Evolutionary conservation across 2,888 invertebrate genomes (phyloP), one percentile per base, ranked within the genome.

Genomic region (Megalurothrips usitatus): DNA sequence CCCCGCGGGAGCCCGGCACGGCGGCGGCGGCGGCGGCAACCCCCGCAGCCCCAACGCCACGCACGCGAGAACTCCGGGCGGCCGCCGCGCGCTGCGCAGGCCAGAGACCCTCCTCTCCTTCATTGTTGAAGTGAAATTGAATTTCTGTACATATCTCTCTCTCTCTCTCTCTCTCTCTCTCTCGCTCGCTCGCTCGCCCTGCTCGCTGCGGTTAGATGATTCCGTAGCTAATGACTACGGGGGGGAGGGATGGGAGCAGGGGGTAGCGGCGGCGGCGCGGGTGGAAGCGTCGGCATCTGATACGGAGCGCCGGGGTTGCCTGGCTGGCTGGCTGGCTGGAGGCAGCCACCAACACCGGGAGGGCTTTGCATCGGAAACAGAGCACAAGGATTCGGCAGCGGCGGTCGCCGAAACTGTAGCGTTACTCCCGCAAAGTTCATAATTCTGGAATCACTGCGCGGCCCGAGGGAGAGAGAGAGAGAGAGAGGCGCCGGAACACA

Each of bases 91-190:
- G 52, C 52, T 52, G 52, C 52, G 52, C 17, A 17, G 11, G 52
- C 14, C 52, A 17, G n/a, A n/a, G n/a, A n/a, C 6, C 34, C 34
- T 43, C 58, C 58, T 58, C 58, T 58, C 58, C 34, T 43, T 75
- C 68, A 75, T 75, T 75, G 68, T 75, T 23, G 68, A 58, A 75
- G 68, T 75, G 68, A 75, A 75, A 75, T 75, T 75, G 26, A 75
- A 75, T 75, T 75, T 43, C 68, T 26, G 68, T 75, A 75, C 68
- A 75, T 75, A 75, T 75, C 68, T 75, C 68, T 2, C 34, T 43
- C 34, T 43, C 34, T 43, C 52, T n/a, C n/a, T n/a, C n/a, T n/a
- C n/a, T 75, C 68, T 75, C 68, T 2, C 34, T 43, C 34, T 43
- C 34, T 43, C n/a, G n/a, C n/a, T n/a, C n/a, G n/a, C n/a, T n/a